phyloP scores from a whole-genome alignment of 2,797 vertebrate genomes.

The Threskiornis aethiopicus region DNA sequence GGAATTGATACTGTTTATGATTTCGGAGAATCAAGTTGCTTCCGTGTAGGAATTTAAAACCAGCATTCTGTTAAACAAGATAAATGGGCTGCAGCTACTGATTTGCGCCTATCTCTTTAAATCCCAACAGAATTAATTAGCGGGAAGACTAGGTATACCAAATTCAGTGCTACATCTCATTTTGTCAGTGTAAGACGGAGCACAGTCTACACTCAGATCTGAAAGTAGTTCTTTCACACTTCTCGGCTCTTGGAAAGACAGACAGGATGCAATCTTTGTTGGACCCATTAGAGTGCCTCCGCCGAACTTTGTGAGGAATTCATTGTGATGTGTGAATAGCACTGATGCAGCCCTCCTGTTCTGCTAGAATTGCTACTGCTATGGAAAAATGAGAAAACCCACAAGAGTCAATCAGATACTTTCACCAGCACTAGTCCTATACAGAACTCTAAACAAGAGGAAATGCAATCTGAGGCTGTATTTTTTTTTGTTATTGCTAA shows the following conservation, averaged over 20 bases:
- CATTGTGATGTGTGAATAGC: background rate
- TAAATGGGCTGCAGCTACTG: background rate
- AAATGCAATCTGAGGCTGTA: background rate
- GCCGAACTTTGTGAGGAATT: background rate
- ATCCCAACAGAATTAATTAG: background rate
- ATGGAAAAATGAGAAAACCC: background rate
- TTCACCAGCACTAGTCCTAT: background rate
- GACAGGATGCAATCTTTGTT: background rate
- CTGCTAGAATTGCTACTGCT: background rate
- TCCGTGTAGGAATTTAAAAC: background rate
- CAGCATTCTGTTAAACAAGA: background rate
- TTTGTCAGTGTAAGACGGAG: background rate
- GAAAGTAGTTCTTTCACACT: background rate
- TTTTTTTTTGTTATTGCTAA: background rate
- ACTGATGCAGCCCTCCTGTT: background rate
- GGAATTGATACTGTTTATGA: background rate
- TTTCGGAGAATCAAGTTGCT: background rate
- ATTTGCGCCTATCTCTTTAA: background rate
- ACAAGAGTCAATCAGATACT: background rate
- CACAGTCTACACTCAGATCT: background rate
- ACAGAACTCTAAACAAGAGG: background rate
- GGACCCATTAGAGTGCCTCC: background rate
- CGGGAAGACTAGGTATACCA: background rate
- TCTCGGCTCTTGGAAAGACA: background rate
- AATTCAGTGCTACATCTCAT: background rate